Percentiles rank a stretch among this genome's conserved stretches.
Conservation (phyloP, 2,797 vertebrate species). For the Phoebastria nigripes region DNA sequence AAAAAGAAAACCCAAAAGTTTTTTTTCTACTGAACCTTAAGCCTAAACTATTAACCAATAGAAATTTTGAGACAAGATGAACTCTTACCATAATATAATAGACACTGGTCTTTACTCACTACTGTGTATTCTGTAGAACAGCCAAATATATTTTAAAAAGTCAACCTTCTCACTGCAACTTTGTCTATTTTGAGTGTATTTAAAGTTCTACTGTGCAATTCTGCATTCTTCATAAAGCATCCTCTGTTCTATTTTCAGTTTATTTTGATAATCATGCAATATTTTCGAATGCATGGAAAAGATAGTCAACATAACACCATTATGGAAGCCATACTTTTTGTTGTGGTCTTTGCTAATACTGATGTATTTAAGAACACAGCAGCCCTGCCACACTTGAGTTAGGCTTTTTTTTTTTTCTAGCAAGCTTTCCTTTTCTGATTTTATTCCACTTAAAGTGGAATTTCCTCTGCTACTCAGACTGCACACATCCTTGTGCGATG, state of each 20-base stretch:
- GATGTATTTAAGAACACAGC: background rate
- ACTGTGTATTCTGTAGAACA: background rate
- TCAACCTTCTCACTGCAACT: background rate
- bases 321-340: background rate
- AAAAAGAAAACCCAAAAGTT: background rate
- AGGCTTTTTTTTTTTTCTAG: background rate
- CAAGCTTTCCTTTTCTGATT: background rate
- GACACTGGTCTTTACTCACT: background rate
- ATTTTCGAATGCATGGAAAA: background rate
- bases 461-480: background rate
- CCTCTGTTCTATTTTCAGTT: background rate
- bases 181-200: background rate
- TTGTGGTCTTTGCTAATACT: background rate
- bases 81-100: background rate
- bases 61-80: background rate
- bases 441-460: background rate
- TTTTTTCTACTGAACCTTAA: background rate
- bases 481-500: background rate
- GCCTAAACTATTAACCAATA: background rate
- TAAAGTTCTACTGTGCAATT: background rate
- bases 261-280: background rate
- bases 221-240: background rate
- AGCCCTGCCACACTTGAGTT: background rate
- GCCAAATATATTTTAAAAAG: background rate
- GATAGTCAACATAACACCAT: accelerated